Base-by-base conservation (phyloP, 2,888 invertebrate species). In the Orthosia incerta region DNA sequence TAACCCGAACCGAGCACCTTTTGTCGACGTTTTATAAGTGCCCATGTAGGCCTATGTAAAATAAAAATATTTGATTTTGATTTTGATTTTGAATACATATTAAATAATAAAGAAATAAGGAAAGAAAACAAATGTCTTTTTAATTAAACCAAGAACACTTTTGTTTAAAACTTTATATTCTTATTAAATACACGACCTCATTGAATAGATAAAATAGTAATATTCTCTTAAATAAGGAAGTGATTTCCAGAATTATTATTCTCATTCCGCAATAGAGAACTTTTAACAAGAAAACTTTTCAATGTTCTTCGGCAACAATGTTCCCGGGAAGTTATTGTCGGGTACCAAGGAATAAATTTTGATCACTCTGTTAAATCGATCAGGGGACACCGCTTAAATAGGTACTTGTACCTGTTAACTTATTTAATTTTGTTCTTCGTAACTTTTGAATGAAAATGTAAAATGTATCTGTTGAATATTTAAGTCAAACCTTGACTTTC, bases 231-330 rank as follows among this genome's bases (percentile, higher is more conserved):
- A 90, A 92, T 93, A 92, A 91, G 93, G 92, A 94, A 94, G 93
- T 94, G 93, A 95, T 94, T 95, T 93, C 92, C 91, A 91, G 93
- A 95, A 94, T 94, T 95, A 95, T 95, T 94, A 95, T 95, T 94
- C 95, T 93, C 94, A 94, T 94, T 95, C 93, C 92, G 93, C 94
- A 93, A 94, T 95, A 94, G 93, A 92, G 91, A 96, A 96, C 93
- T 96, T 96, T 95, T 96, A 96, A 96, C 95, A 96, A 96, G 96
- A 95, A 95, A 96, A 96, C 93, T 96, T 95, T 92, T 84, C 92
- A 92, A 92, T 93, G 93, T 94, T 93, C 93, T 88, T 89, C 91
- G 92, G 93, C 92, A 92, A 95, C 94, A 94, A 91, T 93, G 94
- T 94, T 94, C 91, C 87, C 80, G 87, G 84, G 83, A 91, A 95